Conservation (phyloP, 2,113 vertebrate species). For the Perognathus longimembris region DNA sequence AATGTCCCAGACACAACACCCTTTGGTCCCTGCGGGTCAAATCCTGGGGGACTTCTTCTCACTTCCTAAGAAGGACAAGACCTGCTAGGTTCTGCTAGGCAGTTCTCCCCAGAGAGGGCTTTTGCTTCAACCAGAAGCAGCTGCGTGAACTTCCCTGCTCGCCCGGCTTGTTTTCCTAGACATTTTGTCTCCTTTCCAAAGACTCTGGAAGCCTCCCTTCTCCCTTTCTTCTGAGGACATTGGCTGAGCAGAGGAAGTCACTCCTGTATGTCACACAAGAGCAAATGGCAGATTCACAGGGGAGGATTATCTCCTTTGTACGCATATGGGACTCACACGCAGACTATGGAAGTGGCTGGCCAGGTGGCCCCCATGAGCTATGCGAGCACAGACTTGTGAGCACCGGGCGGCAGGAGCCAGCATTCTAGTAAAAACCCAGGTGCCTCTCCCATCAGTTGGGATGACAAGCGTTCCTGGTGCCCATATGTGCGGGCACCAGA, state of each 20-base stretch:
- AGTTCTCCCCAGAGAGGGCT: not conserved
- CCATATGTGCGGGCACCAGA: not conserved
- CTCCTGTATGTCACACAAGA: not conserved
- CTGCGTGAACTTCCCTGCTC: not conserved
- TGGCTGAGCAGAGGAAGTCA: not conserved
- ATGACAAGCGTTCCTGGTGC: not conserved
- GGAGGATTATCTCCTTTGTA: not conserved
- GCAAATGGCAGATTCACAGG: not conserved
- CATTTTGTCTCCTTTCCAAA: slow-evolving; percentile 2
- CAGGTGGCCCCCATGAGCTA: not conserved
- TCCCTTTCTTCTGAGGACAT: not conserved
- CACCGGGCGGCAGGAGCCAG: not conserved
- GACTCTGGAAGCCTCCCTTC: not conserved
- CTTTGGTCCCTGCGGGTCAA: not conserved
- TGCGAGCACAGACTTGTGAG: not conserved
- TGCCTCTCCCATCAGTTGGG: not conserved
- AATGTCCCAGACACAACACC: not conserved
- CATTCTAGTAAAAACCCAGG: not conserved
- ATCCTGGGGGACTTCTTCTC: not conserved
- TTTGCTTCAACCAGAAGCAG: not conserved
- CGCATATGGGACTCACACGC: not conserved
- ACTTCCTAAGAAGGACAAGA: not conserved
- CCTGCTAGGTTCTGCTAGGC: not conserved
- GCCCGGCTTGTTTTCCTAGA: not conserved
- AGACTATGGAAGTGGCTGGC: not conserved